Percentiles rank a stretch among this genome's conserved stretches.
Evolutionary conservation across 2,888 invertebrate species (phyloP).

Genomic region (Argynnis bischoffii): DNA sequence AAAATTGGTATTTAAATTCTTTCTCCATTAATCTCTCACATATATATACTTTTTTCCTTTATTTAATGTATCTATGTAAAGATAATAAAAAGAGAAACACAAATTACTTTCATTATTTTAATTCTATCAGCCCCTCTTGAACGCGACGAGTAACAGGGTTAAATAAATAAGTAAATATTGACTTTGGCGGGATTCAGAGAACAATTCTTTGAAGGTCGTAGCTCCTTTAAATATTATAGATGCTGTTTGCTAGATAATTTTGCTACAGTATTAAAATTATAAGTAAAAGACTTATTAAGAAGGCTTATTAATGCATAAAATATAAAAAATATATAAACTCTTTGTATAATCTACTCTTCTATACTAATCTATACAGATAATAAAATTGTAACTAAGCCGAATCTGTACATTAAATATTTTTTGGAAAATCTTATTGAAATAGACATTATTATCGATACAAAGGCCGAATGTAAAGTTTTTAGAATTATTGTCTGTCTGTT

Average conservation of each 20-base stretch:
- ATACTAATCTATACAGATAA: too few species aligned
- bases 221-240: conserved; percentile 6
- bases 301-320: background rate
- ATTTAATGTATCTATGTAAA: background rate
- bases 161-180: conserved; percentile 27
- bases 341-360: too few species aligned
- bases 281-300: too few species aligned
- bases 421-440: too few species aligned
- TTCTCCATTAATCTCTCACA: too few species aligned
- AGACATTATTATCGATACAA: too few species aligned
- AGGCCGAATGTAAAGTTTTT: too few species aligned
- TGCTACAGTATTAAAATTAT: background rate
- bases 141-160: conserved; percentile 7
- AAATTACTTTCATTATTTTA: conserved; percentile 17
- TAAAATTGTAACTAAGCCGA: too few species aligned
- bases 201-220: conserved; percentile 18
- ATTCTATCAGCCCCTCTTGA: conserved; percentile 14
- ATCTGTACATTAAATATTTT: too few species aligned
- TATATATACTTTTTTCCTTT: background rate
- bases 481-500: too few species aligned
- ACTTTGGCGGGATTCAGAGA: conserved; percentile 5
- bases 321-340: background rate
- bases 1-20: too few species aligned
- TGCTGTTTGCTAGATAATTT: background rate
- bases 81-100: background rate